phyloP scores from a whole-genome alignment of 2,797 vertebrate species.

The Microctenopoma stevenorrisi region DNA sequence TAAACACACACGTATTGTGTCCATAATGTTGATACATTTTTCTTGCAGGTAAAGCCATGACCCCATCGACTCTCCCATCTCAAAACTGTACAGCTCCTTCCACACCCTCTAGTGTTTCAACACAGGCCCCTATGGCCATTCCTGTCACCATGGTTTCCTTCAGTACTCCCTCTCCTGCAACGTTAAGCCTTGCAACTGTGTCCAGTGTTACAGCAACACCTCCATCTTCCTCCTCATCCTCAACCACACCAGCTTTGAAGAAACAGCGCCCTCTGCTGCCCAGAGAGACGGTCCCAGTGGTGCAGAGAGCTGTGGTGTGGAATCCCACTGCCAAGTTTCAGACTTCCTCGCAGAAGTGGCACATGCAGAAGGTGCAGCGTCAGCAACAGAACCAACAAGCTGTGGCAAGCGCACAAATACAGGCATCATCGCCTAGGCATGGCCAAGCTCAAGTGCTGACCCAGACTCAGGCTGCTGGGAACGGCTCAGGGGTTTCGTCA shows the following conservation, averaged over 20 bases:
- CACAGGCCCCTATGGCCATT: constrained; percentile 86
- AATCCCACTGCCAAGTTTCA: constrained; percentile 95
- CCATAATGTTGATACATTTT: constrained; percentile 2
- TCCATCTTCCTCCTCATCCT: constrained; percentile 57
- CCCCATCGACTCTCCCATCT: constrained; percentile 81
- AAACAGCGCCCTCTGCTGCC: constrained; percentile 97
- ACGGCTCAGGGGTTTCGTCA: constrained; percentile 50
- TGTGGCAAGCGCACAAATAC: constrained; percentile 61
- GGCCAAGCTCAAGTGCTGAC: constrained; percentile 60
- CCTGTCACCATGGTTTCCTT: constrained; percentile 84
- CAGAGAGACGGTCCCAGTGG: constrained; percentile 93
- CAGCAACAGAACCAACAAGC: constrained; percentile 91
- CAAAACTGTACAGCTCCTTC: constrained; percentile 82
- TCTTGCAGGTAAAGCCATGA: constrained; percentile 85
- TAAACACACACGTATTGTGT: neutral
- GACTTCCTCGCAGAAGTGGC: constrained; percentile 98
- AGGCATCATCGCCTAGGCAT: constrained; percentile 66
- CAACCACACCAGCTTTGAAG: constrained; percentile 84
- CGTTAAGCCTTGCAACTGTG: constrained; percentile 73
- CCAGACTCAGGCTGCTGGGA: constrained; percentile 60
- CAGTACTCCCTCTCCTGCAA: constrained; percentile 77
- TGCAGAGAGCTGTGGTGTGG: constrained; percentile 95
- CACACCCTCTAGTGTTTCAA: constrained; percentile 76
- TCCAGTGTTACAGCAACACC: constrained; percentile 65
- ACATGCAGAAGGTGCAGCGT: constrained; percentile 97